phyloP scores from a whole-genome alignment of 92 coral and sea anemone genomes.

The Heteractis magnifica region DNA sequence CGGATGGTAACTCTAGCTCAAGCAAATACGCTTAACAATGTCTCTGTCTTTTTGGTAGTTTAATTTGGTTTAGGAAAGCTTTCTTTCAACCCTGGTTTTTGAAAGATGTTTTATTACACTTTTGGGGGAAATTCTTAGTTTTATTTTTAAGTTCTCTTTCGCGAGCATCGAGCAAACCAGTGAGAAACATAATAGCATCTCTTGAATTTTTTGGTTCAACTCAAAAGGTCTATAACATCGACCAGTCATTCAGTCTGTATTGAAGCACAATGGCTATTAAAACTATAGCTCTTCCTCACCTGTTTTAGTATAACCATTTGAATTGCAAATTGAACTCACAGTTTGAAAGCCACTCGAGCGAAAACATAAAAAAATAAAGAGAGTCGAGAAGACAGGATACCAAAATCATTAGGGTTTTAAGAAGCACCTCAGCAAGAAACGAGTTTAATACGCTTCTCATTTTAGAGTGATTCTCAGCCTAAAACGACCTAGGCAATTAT shows the following conservation, averaged over 20 bases:
- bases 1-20: too few species aligned
- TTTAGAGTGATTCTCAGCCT: not conserved
- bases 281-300: conserved; percentile 14
- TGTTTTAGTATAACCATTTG: conserved; percentile 12
- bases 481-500: conserved; percentile 5
- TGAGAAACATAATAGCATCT: not conserved
- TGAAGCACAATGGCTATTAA: conserved; percentile 23
- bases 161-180: not conserved
- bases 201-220: not conserved
- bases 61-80: too few species aligned
- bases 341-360: conserved; percentile 24
- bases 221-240: conserved; percentile 13
- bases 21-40: too few species aligned
- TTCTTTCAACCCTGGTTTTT: too few species aligned
- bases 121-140: too few species aligned
- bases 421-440: not conserved
- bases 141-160: not conserved
- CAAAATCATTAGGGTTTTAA: not conserved
- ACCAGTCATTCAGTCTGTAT: not conserved
- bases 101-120: not conserved
- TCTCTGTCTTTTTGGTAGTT: too few species aligned
- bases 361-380: conserved; percentile 16
- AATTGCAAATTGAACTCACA: conserved; percentile 27
- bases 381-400: not conserved
- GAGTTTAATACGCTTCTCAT: not conserved